Evolutionary conservation across 1,140 invertebrate species (phyloP), one percentile per base, ranked within the genome.

Genomic region (Drosophila athabasca): DNA sequence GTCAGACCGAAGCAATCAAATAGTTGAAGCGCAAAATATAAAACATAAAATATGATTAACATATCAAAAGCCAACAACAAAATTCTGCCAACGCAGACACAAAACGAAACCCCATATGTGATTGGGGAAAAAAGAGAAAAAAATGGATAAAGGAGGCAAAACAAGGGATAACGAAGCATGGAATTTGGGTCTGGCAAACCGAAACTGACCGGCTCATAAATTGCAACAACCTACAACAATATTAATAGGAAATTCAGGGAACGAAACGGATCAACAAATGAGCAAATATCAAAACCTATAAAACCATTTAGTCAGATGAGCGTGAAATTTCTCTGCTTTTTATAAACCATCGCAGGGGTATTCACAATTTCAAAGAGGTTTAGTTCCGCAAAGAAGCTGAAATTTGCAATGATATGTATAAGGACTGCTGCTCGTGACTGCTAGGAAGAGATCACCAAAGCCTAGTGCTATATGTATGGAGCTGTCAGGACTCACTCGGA

Each of bases 251-350:
- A 76, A 76, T 84, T 83, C 80, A 76, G 68, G 66, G 62, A 60
- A 76, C 74, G 48, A 70, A 41, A 19, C 71, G 71, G 55, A 59
- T 65, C 78, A 75, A 76, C 80, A 85, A 84, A 84, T 84, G 80
- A 84, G 81, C 81, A 83, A 85, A 87, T 77, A 87, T 87, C 74
- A 71, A 67, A 80, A 81, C 74, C 81, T 64, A 85, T 85, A 85
- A 85, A 85, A 87, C 82, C 82, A 81, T 85, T 85, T 85, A 85
- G 82, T 62, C 74, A 85, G 81, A 85, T 87, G 69, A 85, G 81
- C 81, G 82, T 85, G 81, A 85, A 85, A 81, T 87, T 87, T 62
- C 8, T 11, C 48, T 49, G 57, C 19, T 53, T 52, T 52, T 24
- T 51, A 26, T 62, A 31, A 1, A 7, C 35, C 9, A 4, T 13